Evolutionary conservation across 2,113 vertebrate genomes (phyloP), one percentile per base, ranked within the genome.

Genomic region (Pandion haliaetus): DNA sequence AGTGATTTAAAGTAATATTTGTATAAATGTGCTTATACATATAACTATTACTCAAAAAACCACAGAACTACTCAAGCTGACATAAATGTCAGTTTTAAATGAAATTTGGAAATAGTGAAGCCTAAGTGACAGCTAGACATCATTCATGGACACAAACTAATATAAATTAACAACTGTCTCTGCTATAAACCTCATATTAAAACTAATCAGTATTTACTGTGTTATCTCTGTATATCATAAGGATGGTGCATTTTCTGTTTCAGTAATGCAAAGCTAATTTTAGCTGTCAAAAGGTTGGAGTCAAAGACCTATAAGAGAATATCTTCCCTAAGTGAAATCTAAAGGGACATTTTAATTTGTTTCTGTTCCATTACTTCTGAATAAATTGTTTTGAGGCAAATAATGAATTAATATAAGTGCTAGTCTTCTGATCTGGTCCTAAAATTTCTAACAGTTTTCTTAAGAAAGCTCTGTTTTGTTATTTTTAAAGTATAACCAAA

Each of bases 241-340:
- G 55, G 78, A 86, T 13, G 17, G 19, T 4, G 2, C 45, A 29
- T 95, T 93, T 92, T 92, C 90, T 85, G 13, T 94, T 95, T 90
- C 62, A 95, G 82, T 90, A 91, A 94, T 85, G 49, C 74, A 88
- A 86, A 83, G 21, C 54, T 93, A 91, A 95, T 96, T 97, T 97
- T 77, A 95, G 57, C 83, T 91, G 49, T 96, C 65, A 92, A 79
- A 90, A 95, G 70, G 52, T 9, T 94, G 73, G 61, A 92, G 88
- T 95, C 70, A 95, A 86, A 97, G 83, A 54, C 81, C 82, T 96
- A 70, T 61, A 82, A 92, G 94, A 96, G 40, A 93, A 62, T 70
- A 69, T 76, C 70, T 95, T 96, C 85, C 38, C 69, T 70, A 55
- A 86, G 11, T 90, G 71, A 97, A 92, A 95, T 83, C 74, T 91